Conservation (phyloP, 2,888 invertebrate species). For the Prosopocoilus inquinatus region DNA sequence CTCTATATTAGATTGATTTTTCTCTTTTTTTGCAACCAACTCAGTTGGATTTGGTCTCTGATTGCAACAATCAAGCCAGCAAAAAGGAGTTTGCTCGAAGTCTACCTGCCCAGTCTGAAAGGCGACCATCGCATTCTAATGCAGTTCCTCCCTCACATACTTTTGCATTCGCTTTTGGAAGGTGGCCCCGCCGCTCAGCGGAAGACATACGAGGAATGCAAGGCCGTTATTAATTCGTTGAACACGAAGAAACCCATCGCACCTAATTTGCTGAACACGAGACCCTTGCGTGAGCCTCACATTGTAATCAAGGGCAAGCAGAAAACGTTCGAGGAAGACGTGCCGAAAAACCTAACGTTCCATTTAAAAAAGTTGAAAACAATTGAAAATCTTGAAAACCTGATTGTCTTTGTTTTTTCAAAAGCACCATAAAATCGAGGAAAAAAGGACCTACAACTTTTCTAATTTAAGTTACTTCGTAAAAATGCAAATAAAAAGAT, state of each 20-base stretch:
- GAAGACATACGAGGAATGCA: constrained; percentile 57
- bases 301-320: background rate
- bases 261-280: constrained; percentile 1
- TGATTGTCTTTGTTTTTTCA: too few relatives aligned
- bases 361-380: too few relatives aligned
- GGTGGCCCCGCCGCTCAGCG: constrained; percentile 47
- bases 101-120: constrained; percentile 73
- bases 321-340: background rate
- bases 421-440: too few relatives aligned
- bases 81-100: constrained; percentile 61
- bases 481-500: too few relatives aligned
- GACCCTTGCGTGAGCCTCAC: constrained; percentile 3
- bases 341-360: constrained; percentile 52
- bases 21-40: constrained; percentile 5
- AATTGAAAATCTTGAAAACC: too few relatives aligned
- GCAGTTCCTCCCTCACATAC: constrained; percentile 72
- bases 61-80: constrained; percentile 62
- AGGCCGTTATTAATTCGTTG: constrained; percentile 53
- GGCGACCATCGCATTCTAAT: constrained; percentile 70
- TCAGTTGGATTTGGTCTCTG: constrained; percentile 70
- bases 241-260: constrained; percentile 26
- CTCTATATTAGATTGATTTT: too few relatives aligned
- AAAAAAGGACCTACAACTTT: too few relatives aligned
- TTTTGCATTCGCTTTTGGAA: constrained; percentile 64
- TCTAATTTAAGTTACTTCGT: too few relatives aligned